Evolutionary conservation across 2,888 invertebrate genomes (phyloP), one percentile per base, ranked within the genome.

Genomic region (Cephus runcator): DNA sequence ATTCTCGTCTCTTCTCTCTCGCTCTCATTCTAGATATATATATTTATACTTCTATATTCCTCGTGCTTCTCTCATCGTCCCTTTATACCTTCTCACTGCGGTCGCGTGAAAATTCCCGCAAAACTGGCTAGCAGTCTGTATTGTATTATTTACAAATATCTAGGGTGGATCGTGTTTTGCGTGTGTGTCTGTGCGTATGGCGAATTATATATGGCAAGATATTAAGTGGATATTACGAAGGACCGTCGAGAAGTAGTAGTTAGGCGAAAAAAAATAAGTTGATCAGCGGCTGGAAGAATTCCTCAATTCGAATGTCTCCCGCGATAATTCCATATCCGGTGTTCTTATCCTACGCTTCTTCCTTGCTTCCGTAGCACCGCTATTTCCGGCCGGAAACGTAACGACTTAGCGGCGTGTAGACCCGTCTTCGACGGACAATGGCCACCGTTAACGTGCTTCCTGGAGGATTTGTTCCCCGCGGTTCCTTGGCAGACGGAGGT

Each of bases 361-460:
- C 33, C 15, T 71, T 31, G 71, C 31, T 71, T 71, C 33, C 71
- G 71, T 6, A 34, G 33, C 15, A 30, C 12, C 69, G 69, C 23
- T 71, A 34, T 71, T 71, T 71, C 71, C 71, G 23, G 71, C 33
- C 71, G 71, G 71, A 71, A 71, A 30, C 71, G 31, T 34, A 33
- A 34, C 71, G 33, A 71, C 31, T 33, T 33, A 71, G 31, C 71
- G 31, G 4, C 71, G 12, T 23, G 71, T 71, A 31, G 3, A 15
- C 33, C 31, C 31, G 34, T 71, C 33, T 71, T 80, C 75, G 75
- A 75, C 77, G 81, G 82, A 89, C 88, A 88, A 89, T 87, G 79
- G 56, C 78, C 77, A 85, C 88, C 88, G 88, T 88, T 87, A 87
- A 76, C 78, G 78, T 56, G 81, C 83, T 81, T 83, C 84, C 85